Evolutionary conservation across 2,888 invertebrate species (phyloP).

Genomic region (Sepioteuthis lessoniana): DNA sequence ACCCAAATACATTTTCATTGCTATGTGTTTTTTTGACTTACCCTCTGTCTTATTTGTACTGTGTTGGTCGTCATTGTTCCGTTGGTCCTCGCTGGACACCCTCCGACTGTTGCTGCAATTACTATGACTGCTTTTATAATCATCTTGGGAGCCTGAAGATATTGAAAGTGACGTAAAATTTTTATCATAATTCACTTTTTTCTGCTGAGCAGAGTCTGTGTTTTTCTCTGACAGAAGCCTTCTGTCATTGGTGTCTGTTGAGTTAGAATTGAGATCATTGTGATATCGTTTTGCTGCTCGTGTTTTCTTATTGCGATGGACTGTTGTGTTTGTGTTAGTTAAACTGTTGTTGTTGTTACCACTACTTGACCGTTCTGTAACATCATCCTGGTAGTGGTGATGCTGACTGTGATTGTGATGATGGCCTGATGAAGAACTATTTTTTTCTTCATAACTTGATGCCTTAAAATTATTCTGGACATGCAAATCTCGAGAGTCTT

Average conservation of each 20-base stretch:
- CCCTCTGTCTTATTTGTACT: neutral
- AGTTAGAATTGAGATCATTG: slow-evolving; percentile 46
- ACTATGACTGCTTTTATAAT: neutral
- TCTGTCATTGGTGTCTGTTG: slow-evolving; percentile 24
- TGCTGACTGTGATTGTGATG: neutral
- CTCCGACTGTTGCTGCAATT: neutral
- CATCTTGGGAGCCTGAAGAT: slow-evolving; percentile 8
- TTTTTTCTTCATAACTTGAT: slow-evolving; percentile 14
- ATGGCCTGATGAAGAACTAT: slow-evolving; percentile 39
- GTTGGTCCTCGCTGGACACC: slow-evolving; percentile 35
- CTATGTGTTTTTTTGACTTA: neutral
- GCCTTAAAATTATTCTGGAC: slow-evolving; percentile 41
- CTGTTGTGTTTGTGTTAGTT: neutral
- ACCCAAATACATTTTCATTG: too few species aligned
- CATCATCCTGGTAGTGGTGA: neutral
- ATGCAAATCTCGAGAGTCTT: slow-evolving; percentile 11
- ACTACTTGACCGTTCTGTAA: slow-evolving; percentile 4
- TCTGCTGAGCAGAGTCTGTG: slow-evolving; percentile 3
- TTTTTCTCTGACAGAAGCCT: neutral
- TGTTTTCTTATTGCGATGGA: slow-evolving; percentile 1
- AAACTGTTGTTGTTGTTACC: neutral
- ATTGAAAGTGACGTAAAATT: neutral
- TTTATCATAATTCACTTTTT: slow-evolving; percentile 48
- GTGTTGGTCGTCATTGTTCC: slow-evolving; percentile 1
- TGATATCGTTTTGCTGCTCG: slow-evolving; percentile 44